Conservation (phyloP, 2,113 vertebrate species). For the Crotalus helleri region DNA sequence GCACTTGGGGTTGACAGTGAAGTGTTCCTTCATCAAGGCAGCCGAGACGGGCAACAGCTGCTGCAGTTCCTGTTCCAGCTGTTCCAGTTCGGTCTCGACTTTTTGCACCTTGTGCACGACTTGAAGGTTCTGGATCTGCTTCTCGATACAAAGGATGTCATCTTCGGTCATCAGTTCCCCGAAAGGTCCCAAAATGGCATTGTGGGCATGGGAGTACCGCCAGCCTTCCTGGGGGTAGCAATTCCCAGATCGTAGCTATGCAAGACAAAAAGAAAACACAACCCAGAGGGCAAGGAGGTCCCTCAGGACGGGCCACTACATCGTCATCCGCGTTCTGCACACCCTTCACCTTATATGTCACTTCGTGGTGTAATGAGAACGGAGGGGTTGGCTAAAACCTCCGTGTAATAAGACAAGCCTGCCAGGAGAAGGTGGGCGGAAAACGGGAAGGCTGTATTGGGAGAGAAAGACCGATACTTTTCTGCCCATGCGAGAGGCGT, state of each 20-base stretch:
- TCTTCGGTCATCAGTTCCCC: slow-evolving; percentile 89
- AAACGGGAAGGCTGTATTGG: not conserved
- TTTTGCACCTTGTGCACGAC: slow-evolving; percentile 87
- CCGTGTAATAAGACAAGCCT: not conserved
- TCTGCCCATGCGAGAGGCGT: not conserved
- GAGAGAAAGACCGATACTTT: not conserved
- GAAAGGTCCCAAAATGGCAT: slow-evolving; percentile 84
- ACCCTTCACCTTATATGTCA: slow-evolving; percentile 78
- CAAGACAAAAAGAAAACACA: slow-evolving; percentile 54
- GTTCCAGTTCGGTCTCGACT: slow-evolving; percentile 80
- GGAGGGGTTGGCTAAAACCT: slow-evolving; percentile 19
- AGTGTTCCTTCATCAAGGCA: slow-evolving; percentile 71
- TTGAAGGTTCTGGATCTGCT: slow-evolving; percentile 92
- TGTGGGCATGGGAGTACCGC: slow-evolving; percentile 77
- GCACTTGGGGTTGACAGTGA: slow-evolving; percentile 81
- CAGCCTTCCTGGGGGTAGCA: slow-evolving; percentile 79
- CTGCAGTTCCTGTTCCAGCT: slow-evolving; percentile 79
- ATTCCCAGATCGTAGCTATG: slow-evolving; percentile 80
- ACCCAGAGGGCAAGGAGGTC: slow-evolving; percentile 72
- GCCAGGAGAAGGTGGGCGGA: not conserved
- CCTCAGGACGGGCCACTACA: slow-evolving; percentile 70
- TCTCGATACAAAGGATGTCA: slow-evolving; percentile 86
- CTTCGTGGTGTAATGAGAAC: slow-evolving; percentile 88
- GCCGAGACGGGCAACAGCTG: slow-evolving; percentile 79
- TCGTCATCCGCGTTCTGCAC: slow-evolving; percentile 58